A percentile compares a stretch with the other conserved stretches of the same genome.
Evolutionary conservation across 2,113 vertebrate species (phyloP).

Genomic region (Balaeniceps rex): DNA sequence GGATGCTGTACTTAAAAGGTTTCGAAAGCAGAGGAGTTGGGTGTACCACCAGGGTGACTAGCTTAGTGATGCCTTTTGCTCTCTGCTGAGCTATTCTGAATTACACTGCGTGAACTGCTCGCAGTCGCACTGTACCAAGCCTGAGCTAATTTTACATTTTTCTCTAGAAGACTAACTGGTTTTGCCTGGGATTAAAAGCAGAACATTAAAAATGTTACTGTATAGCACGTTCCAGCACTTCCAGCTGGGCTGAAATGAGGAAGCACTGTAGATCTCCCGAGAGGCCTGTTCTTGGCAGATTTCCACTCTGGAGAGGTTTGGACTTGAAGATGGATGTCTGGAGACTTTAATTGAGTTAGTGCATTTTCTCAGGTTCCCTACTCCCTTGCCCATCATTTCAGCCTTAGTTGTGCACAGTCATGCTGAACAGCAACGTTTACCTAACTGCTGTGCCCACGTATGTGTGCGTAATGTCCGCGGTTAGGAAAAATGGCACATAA

Average conservation of each 20-base stretch:
- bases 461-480: background rate
- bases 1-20: background rate
- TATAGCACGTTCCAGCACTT: background rate
- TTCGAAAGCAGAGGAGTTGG: background rate
- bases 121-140: rapidly evolving
- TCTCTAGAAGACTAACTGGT: background rate
- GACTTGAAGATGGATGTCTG: background rate
- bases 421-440: background rate
- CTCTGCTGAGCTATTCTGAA: background rate
- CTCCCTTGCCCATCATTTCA: background rate
- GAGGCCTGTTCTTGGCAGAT: background rate
- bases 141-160: background rate
- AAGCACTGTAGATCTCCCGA: background rate
- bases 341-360: background rate
- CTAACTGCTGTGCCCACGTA: background rate
- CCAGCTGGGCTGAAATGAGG: background rate
- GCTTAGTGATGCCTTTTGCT: background rate
- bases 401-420: background rate
- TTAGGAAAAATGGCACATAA: background rate
- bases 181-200: background rate
- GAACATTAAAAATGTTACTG: background rate
- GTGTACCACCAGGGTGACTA: background rate
- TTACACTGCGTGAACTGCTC: rapidly evolving
- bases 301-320: background rate
- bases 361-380: background rate